Evolutionary conservation across 2,888 invertebrate genomes (phyloP), one percentile per base, ranked within the genome.

Genomic region (Oconnorella tubifera): DNA sequence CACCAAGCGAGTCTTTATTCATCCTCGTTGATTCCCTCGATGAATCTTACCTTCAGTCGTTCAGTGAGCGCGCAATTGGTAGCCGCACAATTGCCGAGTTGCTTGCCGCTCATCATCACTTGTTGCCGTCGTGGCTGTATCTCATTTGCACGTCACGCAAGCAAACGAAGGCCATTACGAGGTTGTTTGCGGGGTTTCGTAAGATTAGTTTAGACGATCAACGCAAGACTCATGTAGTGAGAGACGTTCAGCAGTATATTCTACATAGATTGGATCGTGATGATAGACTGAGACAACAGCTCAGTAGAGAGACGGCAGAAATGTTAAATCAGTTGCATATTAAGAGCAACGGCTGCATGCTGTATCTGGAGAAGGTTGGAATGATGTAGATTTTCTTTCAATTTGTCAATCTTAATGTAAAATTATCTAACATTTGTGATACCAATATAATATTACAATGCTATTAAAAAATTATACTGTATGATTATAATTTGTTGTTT

Each of bases 211-310:
- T 97, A 74, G 97, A 97, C 77, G 96, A 97, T 83, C 82, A 96
- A 67, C 86, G 93, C 28, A 83, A 91, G 90, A 78, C 82, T 0
- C 81, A 84, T 72, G 95, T 97, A 4, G 91, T 96, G 0, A 88
- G 93, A 3, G 97, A 97, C 80, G 93, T 96, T 0, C 96, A 97
- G 80, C 90, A 96, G 76, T 97, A 96, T 78, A 96, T 97, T 66
- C 86, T 97, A 19, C 79, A 79, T 70, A 85, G 96, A 1, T 83
- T 97, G 49, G 95, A 96, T 78, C 89, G 90, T 4, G 95, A 97
- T 77, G 92, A 92, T 27, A 87, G 90, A 31, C 85, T 96, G 14
- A 85, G 92, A 49, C 91, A 92, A 68, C 92, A 95, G 76, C 89
- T 96, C 68, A 92, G 91, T 55, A 85, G 90, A 65, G 91, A 92